phyloP scores from a whole-genome alignment of 1,140 invertebrate species.

The Panagrolaimus sp. region DNA sequence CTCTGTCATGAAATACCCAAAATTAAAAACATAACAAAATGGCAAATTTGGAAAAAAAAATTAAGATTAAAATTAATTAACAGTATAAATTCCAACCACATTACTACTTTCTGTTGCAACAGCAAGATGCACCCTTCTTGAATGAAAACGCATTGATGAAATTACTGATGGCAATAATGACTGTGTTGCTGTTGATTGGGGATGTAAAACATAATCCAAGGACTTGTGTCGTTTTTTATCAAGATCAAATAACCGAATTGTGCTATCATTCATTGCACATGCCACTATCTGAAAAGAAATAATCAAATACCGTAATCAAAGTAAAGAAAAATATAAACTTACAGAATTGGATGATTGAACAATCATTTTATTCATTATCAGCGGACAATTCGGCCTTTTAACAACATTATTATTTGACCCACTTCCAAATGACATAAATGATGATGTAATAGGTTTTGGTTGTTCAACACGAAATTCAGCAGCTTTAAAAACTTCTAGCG shows the following conservation, averaged over 20 bases:
- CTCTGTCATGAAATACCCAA: no score
- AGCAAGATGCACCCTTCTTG: background rate
- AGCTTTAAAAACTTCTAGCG: background rate
- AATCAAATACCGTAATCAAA: background rate
- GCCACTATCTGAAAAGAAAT: conserved; percentile 15
- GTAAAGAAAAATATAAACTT: background rate
- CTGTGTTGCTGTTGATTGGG: conserved; percentile 8
- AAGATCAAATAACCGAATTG: conserved; percentile 37
- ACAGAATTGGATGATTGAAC: background rate
- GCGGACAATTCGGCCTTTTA: conserved; percentile 25
- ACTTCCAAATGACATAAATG: background rate
- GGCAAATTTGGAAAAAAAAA: no score
- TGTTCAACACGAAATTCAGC: background rate
- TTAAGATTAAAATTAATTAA: no score
- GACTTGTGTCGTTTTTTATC: conserved; percentile 17
- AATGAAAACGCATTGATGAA: background rate
- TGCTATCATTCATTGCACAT: conserved; percentile 35
- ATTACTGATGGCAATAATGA: background rate
- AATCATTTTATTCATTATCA: conserved; percentile 21
- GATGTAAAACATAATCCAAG: conserved; percentile 1
- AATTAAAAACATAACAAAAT: no score
- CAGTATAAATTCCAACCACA: no score
- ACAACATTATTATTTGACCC: background rate
- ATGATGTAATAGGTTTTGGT: background rate
- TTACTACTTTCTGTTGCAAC: no score